phyloP scores from a whole-genome alignment of 2,888 invertebrate genomes.

The Volucella inflata region DNA sequence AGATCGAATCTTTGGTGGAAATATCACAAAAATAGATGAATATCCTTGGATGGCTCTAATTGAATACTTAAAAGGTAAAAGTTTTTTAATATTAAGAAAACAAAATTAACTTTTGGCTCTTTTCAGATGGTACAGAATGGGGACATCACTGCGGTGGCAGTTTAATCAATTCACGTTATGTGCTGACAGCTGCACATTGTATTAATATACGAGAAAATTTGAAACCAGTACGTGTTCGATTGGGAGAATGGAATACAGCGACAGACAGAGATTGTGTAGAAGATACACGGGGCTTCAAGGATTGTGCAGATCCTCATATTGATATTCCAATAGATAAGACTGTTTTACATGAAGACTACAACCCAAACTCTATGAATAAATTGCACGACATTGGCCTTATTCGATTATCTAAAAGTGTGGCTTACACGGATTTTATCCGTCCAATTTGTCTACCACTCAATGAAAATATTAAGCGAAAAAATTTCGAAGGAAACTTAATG shows the following conservation, averaged over 20 bases:
- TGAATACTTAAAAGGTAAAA: slow-evolving; percentile 84
- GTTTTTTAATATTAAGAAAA: background rate
- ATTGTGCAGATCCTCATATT: slow-evolving; percentile 86
- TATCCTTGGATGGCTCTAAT: slow-evolving; percentile 85
- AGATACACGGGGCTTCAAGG: slow-evolving; percentile 82
- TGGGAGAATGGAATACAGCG: slow-evolving; percentile 85
- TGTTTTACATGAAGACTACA: slow-evolving; percentile 88
- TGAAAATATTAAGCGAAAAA: slow-evolving; percentile 77
- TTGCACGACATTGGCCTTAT: slow-evolving; percentile 90
- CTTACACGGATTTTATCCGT: slow-evolving; percentile 85
- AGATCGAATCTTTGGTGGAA: slow-evolving; percentile 87
- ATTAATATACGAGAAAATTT: slow-evolving; percentile 87
- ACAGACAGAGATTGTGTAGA: slow-evolving; percentile 86
- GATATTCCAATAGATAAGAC: slow-evolving; percentile 87
- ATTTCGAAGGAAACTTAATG: slow-evolving; percentile 83
- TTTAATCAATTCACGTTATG: slow-evolving; percentile 86
- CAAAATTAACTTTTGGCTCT: background rate
- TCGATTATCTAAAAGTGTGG: slow-evolving; percentile 85
- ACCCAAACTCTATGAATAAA: slow-evolving; percentile 86
- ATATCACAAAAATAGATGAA: slow-evolving; percentile 86
- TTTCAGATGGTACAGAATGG: slow-evolving; percentile 79
- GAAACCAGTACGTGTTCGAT: slow-evolving; percentile 84
- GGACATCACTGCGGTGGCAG: slow-evolving; percentile 90
- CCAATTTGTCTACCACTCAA: slow-evolving; percentile 86
- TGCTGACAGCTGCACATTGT: slow-evolving; percentile 91